Conservation (phyloP, 2,113 vertebrate genomes). For the Notarius quadriscutis region DNA sequence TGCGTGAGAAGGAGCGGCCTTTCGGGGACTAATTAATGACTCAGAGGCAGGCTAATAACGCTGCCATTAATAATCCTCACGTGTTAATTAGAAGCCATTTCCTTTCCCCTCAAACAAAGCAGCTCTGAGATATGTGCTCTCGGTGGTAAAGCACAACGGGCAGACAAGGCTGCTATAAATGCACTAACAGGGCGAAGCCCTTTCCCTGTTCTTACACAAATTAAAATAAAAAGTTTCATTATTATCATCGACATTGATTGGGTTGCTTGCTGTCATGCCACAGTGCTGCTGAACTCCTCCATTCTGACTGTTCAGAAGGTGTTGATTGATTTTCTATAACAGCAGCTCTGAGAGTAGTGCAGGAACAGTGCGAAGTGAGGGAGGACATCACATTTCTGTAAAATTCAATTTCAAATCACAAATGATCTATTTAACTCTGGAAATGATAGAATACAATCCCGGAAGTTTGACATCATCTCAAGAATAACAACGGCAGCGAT, state of each 20-base stretch:
- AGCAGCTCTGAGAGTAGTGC: not conserved
- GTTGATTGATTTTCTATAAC: not conserved
- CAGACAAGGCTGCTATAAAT: not conserved
- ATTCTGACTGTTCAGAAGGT: not conserved
- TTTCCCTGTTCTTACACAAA: not conserved
- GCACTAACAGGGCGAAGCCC: not conserved
- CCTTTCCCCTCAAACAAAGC: slow-evolving; percentile 56
- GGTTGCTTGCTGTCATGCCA: too few species aligned
- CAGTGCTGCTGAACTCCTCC: not conserved
- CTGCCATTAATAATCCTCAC: slow-evolving; percentile 71
- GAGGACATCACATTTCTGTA: too few species aligned
- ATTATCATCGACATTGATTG: too few species aligned
- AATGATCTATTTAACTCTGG: too few species aligned
- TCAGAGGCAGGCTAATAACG: slow-evolving; percentile 67
- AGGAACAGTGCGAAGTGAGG: not conserved
- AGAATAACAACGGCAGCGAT: too few species aligned
- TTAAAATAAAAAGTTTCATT: not conserved
- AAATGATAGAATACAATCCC: too few species aligned
- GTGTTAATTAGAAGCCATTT: slow-evolving; percentile 68
- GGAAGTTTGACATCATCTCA: too few species aligned
- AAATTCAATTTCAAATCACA: too few species aligned
- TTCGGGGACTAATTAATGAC: slow-evolving; percentile 75
- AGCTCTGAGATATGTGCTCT: slow-evolving; percentile 46
- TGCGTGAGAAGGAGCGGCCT: slow-evolving; percentile 62
- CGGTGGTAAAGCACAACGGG: slow-evolving; percentile 48